Evolutionary conservation across 2,797 vertebrate genomes (phyloP).

Genomic region (Helarctos malayanus): DNA sequence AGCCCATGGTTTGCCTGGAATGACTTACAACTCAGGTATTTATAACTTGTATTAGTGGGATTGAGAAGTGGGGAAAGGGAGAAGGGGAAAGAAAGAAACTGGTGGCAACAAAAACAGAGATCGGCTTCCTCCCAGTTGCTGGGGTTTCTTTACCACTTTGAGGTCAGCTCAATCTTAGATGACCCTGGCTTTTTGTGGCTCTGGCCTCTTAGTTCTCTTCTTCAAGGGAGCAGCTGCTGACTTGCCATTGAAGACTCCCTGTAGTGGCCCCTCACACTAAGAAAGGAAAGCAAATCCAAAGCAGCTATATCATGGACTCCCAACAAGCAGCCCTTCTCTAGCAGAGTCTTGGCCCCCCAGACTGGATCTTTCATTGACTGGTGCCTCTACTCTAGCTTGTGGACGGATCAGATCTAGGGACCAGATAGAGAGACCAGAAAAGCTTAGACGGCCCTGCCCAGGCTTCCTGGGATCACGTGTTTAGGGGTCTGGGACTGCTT

Average conservation of each 20-base stretch:
- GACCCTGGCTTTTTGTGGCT: slow-evolving; percentile 52
- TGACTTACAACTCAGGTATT: slow-evolving; percentile 72
- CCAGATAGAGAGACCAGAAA: not conserved
- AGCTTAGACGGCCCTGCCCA: not conserved
- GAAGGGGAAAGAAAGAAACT: slow-evolving; percentile 16
- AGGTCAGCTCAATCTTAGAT: slow-evolving; percentile 53
- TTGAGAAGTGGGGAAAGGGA: slow-evolving; percentile 54
- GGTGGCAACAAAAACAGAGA: slow-evolving; percentile 57
- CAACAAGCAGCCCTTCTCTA: not conserved
- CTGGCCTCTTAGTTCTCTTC: slow-evolving; percentile 27
- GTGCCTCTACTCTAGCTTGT: not conserved
- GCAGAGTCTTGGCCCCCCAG: not conserved
- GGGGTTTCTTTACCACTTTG: slow-evolving; percentile 47
- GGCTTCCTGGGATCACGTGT: not conserved
- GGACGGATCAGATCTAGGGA: not conserved
- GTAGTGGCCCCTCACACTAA: not conserved
- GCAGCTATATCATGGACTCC: not conserved
- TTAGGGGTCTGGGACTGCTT: not conserved
- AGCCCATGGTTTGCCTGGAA: slow-evolving; percentile 55
- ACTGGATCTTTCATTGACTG: not conserved
- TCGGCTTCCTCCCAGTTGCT: not conserved
- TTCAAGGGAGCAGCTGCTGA: not conserved
- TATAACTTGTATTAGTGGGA: slow-evolving; percentile 69
- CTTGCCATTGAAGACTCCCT: not conserved
- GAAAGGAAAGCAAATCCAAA: slow-evolving; percentile 14